These are phyloP conservation scores for Cavia porcellus DNA, from an alignment of 2,113 vertebrate genomes.

Conservation along the genomic window DNA sequence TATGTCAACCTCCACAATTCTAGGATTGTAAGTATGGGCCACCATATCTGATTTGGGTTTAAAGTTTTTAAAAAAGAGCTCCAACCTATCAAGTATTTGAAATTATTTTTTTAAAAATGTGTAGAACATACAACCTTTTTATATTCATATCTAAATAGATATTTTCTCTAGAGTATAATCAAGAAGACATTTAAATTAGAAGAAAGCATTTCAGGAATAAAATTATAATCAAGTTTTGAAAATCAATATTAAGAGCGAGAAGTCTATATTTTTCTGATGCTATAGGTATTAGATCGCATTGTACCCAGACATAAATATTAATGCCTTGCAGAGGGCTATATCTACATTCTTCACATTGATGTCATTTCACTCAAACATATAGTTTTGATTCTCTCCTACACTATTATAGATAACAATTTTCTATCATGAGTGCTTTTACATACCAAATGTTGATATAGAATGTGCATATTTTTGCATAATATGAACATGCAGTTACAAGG, in stretches of 20 bases:
- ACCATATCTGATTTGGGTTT: neutral
- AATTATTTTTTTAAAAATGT: neutral
- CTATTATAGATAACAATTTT: conserved; percentile 76
- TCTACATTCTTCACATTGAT: conserved; percentile 69
- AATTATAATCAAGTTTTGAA: conserved; percentile 52
- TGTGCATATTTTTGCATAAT: conserved; percentile 83
- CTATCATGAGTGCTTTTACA: conserved; percentile 65
- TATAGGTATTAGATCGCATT: conserved; percentile 20
- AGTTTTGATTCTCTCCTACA: conserved; percentile 69
- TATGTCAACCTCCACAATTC: neutral
- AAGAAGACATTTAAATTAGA: conserved; percentile 77
- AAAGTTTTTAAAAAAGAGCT: neutral
- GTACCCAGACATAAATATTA: conserved; percentile 61
- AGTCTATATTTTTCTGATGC: conserved; percentile 32
- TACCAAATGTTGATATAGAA: conserved; percentile 71
- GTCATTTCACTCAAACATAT: conserved; percentile 50
- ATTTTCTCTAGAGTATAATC: conserved; percentile 59
- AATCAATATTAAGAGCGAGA: conserved; percentile 51
- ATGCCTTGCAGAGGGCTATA: conserved; percentile 17
- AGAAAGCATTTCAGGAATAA: neutral
- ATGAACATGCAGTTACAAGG: conserved; percentile 52
- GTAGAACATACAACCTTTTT: conserved; percentile 62
- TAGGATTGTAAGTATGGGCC: neutral
- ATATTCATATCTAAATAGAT: conserved; percentile 56
- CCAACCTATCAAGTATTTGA: neutral